Evolutionary conservation across 2,113 vertebrate species (phyloP).

Genomic region (Anas platyrhynchos): DNA sequence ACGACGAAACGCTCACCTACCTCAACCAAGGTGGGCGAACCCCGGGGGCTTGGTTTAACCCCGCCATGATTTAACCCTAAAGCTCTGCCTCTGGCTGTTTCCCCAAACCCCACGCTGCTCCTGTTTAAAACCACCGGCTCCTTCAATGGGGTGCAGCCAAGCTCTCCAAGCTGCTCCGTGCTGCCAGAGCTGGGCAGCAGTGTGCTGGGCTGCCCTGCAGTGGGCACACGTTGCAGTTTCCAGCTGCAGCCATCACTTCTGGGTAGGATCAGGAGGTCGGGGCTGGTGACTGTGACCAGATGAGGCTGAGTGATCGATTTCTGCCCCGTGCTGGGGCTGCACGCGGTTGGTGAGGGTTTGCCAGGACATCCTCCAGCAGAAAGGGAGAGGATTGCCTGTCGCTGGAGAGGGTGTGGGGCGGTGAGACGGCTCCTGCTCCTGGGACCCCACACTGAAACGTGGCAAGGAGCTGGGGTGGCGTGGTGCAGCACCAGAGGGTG

Average conservation of each 20-base stretch:
- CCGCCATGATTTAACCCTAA: background rate
- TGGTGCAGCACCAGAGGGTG: background rate
- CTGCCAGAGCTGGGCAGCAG: background rate
- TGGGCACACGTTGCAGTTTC: accelerated
- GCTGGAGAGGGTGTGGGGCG: background rate
- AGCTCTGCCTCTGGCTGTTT: background rate
- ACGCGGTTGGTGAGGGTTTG: background rate
- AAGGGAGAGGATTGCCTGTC: background rate
- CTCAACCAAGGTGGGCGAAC: constrained; percentile 93
- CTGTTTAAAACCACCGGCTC: accelerated
- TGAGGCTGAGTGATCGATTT: background rate
- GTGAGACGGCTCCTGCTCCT: accelerated
- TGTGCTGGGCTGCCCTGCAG: accelerated
- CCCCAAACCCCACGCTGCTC: background rate
- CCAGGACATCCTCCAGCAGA: background rate
- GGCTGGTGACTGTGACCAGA: background rate
- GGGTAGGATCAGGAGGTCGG: background rate
- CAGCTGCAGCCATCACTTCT: background rate
- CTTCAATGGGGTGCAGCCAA: accelerated
- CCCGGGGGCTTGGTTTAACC: accelerated
- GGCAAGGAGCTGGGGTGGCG: accelerated
- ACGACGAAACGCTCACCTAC: constrained; percentile 98
- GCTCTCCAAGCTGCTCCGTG: background rate
- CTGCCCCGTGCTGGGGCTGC: background rate
- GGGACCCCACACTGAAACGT: accelerated